Percentiles rank a stretch among this genome's conserved stretches.
Conservation (phyloP, 1,140 invertebrate genomes). For the Drosophila ohnishii region DNA sequence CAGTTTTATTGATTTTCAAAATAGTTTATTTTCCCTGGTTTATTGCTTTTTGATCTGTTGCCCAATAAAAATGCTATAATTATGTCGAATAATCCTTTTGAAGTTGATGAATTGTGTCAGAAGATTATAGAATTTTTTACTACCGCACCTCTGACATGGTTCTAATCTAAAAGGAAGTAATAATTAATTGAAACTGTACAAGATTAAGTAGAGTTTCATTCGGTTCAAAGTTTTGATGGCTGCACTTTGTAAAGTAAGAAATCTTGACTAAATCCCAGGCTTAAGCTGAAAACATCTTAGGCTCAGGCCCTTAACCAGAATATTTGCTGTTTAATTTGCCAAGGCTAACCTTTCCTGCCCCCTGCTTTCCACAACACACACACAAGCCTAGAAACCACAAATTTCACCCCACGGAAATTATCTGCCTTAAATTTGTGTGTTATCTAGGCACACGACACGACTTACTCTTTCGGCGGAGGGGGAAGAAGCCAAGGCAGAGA, state of each 20-base stretch:
- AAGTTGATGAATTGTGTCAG: constrained; percentile 43
- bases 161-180: constrained; percentile 17
- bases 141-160: not conserved
- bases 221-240: not conserved
- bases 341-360: constrained; percentile 5
- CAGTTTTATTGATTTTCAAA: constrained; percentile 4
- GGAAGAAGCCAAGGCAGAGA: constrained; percentile 9
- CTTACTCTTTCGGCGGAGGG: constrained; percentile 11
- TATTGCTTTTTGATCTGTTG: constrained; percentile 17
- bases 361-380: not conserved
- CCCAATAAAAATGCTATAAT: constrained; percentile 31
- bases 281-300: too few relatives aligned
- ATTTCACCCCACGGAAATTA: constrained; percentile 23
- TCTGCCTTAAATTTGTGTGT: constrained; percentile 45
- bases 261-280: too few relatives aligned
- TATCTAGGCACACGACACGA: constrained; percentile 55
- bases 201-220: not conserved
- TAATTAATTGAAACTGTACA: constrained; percentile 21
- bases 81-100: constrained; percentile 21
- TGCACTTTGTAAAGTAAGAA: not conserved
- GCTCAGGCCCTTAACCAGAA: not conserved
- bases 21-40: constrained; percentile 11
- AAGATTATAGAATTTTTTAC: constrained; percentile 27
- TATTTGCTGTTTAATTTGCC: constrained; percentile 12
- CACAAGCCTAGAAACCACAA: constrained; percentile 10